Conservation (phyloP, 2,113 vertebrate species). For the Fulica atra region DNA sequence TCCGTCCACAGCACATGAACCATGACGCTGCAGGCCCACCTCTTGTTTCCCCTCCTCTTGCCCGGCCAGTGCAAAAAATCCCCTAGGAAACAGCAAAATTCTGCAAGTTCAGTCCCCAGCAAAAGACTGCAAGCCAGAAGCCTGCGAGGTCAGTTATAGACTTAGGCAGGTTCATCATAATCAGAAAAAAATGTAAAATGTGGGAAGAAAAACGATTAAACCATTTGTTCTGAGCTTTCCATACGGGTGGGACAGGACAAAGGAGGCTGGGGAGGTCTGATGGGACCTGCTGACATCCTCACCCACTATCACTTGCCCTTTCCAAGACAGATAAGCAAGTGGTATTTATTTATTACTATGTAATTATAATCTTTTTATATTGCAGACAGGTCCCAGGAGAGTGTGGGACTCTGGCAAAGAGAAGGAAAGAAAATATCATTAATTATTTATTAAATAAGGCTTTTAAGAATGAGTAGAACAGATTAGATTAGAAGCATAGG, state of each 20-base stretch:
- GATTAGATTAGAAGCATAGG: background rate
- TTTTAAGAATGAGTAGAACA: background rate
- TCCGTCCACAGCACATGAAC: fast-evolving
- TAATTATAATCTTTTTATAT: background rate
- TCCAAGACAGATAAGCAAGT: background rate
- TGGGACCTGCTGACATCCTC: background rate
- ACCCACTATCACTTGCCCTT: background rate
- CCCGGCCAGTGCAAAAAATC: background rate
- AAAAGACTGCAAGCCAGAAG: background rate
- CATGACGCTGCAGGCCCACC: background rate
- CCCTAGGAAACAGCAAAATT: background rate
- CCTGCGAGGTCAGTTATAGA: background rate
- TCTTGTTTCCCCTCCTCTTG: background rate
- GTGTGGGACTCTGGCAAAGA: background rate
- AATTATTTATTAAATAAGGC: background rate
- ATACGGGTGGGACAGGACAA: too few species aligned
- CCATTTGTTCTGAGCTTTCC: background rate
- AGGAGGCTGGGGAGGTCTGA: background rate
- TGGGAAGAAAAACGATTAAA: background rate
- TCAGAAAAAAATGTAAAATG: too few species aligned
- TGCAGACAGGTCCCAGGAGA: background rate
- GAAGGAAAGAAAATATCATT: background rate
- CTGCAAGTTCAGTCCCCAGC: background rate
- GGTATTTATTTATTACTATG: background rate
- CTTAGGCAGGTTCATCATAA: background rate